A percentile compares a stretch with the other conserved stretches of the same genome.
phyloP scores from a whole-genome alignment of 2,888 invertebrate species.

The Pardosa pseudoannulata region DNA sequence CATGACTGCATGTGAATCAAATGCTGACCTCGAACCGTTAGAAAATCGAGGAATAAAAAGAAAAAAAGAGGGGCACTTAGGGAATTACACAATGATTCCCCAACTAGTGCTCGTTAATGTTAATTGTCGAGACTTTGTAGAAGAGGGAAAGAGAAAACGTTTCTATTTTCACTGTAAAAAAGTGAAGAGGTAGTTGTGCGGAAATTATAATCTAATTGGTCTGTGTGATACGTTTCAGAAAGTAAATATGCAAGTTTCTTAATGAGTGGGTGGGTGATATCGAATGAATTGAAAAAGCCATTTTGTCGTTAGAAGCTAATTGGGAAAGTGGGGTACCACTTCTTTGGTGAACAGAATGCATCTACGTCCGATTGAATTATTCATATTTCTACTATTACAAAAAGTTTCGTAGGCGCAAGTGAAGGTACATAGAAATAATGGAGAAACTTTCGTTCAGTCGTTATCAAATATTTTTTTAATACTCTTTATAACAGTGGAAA shows the following conservation, averaged over 20 bases:
- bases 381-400: too few relatives aligned
- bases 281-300: too few relatives aligned
- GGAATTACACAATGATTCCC: not conserved
- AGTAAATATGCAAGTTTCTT: not conserved
- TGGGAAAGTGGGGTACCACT: too few relatives aligned
- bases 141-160: not conserved
- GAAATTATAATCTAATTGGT: not conserved
- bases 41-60: not conserved
- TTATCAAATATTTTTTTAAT: too few relatives aligned
- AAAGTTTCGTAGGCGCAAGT: too few relatives aligned
- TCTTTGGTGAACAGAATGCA: too few relatives aligned
- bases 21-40: not conserved
- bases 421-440: too few relatives aligned
- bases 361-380: too few relatives aligned
- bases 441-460: too few relatives aligned
- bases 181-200: not conserved
- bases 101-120: not conserved
- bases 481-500: too few relatives aligned
- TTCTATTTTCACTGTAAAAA: not conserved
- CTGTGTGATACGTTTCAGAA: not conserved
- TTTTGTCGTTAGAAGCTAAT: too few relatives aligned
- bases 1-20: conserved; percentile 21
- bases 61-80: not conserved
- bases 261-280: not conserved
- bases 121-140: not conserved